Percentiles rank a stretch among this genome's conserved stretches.
phyloP scores from a whole-genome alignment of 2,797 vertebrate species.

The Pelobates cultripes region DNA sequence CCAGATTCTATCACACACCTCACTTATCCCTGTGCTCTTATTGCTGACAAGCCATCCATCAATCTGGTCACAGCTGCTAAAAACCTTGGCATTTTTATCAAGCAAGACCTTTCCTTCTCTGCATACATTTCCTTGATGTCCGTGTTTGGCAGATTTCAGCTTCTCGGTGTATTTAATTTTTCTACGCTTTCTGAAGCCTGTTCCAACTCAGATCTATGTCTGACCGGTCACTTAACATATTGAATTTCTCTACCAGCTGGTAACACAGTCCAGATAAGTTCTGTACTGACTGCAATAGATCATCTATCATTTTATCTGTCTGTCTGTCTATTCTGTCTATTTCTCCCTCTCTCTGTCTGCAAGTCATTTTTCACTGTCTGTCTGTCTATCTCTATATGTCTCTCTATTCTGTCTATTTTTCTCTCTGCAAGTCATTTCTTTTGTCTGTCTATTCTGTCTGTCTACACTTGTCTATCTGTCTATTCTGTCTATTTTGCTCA shows the following conservation, averaged over 20 bases:
- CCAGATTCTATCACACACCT: slow-evolving; percentile 39
- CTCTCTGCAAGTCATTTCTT: too few relatives aligned
- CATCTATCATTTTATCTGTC: too few relatives aligned
- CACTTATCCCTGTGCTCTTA: slow-evolving; percentile 27
- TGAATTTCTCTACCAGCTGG: neutral
- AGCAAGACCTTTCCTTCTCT: slow-evolving; percentile 1
- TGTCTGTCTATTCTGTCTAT: too few relatives aligned
- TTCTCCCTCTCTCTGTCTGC: too few relatives aligned
- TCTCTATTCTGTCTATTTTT: too few relatives aligned
- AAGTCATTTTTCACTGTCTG: too few relatives aligned
- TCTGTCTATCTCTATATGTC: too few relatives aligned
- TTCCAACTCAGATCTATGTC: slow-evolving; percentile 11
- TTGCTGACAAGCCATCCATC: slow-evolving; percentile 41
- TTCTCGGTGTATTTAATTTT: slow-evolving; percentile 27
- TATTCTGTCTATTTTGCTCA: too few relatives aligned
- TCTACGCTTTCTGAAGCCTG: neutral
- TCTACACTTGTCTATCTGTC: too few relatives aligned
- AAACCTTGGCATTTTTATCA: slow-evolving; percentile 34
- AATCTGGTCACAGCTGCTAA: slow-evolving; percentile 18
- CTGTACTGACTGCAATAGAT: too few relatives aligned
- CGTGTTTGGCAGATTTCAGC: slow-evolving; percentile 12
- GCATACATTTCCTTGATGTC: slow-evolving; percentile 10
- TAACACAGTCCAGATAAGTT: too few relatives aligned
- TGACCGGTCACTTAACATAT: neutral
- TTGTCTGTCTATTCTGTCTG: too few relatives aligned